Base-by-base conservation (phyloP, 1,140 invertebrate species). In the Drosophila eugracilis region DNA sequence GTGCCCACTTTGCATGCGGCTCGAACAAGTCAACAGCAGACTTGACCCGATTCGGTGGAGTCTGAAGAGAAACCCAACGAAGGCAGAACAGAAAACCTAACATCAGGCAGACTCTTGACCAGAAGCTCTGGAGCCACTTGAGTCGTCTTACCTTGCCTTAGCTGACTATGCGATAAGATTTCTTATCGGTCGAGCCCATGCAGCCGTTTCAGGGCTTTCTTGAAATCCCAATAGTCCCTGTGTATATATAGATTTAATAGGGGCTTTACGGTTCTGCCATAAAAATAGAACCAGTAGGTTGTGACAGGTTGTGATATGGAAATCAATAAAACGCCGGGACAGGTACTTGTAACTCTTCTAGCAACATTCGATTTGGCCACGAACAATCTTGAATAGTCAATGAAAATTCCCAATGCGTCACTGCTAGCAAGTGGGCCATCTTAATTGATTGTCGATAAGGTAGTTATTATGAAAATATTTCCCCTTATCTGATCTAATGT, bases 11-110 rank as follows among this genome's bases (percentile, higher is more conserved):
- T 78, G 74, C 75, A 73, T 81, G 66, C 78, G 39, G 17, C 53
- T 58, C 26, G 48, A 42, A 57, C 34, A 65, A 26, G 58, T 57
- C 48, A 50, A 74, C 34, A 37, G 47, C 60, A 80, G 60, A 66
- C 78, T 81, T 81, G 78, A 81, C 78, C 78, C 78, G 67, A 72
- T 81, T 80, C n/a, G 26, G 60, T n/a, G 39, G 60, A 17, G 39
- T 32, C 14, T 14, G 22, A 37, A 21, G 62, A 44, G 44, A 48
- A 49, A 36, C 24, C 39, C 28, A 44, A 24, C 21, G 22, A 34
- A 10, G 17, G 26, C 41, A 30, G 50, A 69, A 39, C 34, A 34
- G 50, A 47, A 41, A 55, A 19, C 44, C 41, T 45, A 79, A 37
- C 62, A 37, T 39, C 49, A 21, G 10, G 12, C 55, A 60, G 48